Base-by-base conservation (phyloP, 2,888 invertebrate genomes). In the Parnassius orleans region DNA sequence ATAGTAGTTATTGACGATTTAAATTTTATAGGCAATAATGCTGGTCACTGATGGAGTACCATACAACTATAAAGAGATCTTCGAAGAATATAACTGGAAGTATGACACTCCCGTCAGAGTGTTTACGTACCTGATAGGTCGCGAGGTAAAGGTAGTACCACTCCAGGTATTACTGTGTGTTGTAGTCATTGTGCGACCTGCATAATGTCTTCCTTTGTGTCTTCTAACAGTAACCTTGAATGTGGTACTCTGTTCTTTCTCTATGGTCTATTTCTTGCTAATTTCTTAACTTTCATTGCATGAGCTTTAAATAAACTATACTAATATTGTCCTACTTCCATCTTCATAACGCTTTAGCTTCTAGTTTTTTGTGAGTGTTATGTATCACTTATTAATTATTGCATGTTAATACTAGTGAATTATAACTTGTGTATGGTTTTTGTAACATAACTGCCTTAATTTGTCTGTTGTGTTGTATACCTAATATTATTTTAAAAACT, bases 1-100 rank as follows among this genome's bases (percentile, higher is more conserved):
- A 10, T 50, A 11, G 10, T 19, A 50, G 14, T n/a, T 19, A 50
- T 10, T 15, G 33, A 12, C 19, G 24, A 12, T 57, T 50, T 33
- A 33, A 9, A 15, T n/a, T 33, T 77, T 78, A 7, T 96, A 98
- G 92, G 99, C 98, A 43, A 99, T 99, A 76, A 99, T 99, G 99
- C 90, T 99, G 72, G 95, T 99, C 72, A 99, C 99, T n/a, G 99
- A 99, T 85, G 99, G 99, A 33, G 98, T 99, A 14, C 98, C 99
- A 53, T 97, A 98, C 78, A 97, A 96, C 79, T 98, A 95, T 87
- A 96, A 97, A 80, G 96, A 98, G 76, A 95, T 98, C 62, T 99
- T 99, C 86, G 94, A 97, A 78, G 93, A 94, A 69, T 97, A 96
- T 90, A 99, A 99, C 86, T 97, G 97, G 96, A 90, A 90, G 69